Evolutionary conservation across 2,797 vertebrate genomes (phyloP), one percentile per base, ranked within the genome.

Genomic region (Clarias fuscus): DNA sequence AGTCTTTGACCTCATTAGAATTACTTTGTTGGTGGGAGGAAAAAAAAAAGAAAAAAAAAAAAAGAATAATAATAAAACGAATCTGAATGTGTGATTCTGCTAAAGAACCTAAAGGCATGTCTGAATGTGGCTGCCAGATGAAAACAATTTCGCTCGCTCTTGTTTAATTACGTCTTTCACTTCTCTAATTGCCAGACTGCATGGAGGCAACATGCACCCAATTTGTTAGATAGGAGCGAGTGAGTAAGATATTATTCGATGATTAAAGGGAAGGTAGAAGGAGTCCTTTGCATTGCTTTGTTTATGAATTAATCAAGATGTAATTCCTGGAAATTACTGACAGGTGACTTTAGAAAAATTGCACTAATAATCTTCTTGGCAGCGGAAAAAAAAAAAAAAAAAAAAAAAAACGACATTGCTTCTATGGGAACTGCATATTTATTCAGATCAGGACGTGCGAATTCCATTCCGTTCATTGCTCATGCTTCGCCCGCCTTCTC

Each of bases 1-100:
- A 87, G 89, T 91, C 88, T 91, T 90, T 90, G 90, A 91, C 90
- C 90, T 91, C 80, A 87, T 90, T 90, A 88, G 85, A 90, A 91
- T 89, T 89, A 88, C 89, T 91, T 89, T 88, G 88, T 87, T 88
- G 85, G 86, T 84, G 30, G 77, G 86, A 37, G 76, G 68, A 15
- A 48, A 17, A 53, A 64, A 58, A 83, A 84, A 0, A 43, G 10
- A 48, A 10, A 10, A 48, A 1, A 48, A 48, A 11, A 10, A 10
- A 11, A 13, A 53, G 13, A 13, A 53, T 53, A 53, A 53, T 53
- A 53, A 53, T 53, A 13, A 53, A 53, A 53, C 11, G 59, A 59
- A 90, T 86, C 64, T 67, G 83, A 89, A 88, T 71, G 82, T 89
- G 83, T 72, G 85, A 88, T 91, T 90, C 79, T 81, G 79, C 67